These are phyloP conservation scores for Vandiemenella viatica DNA, from an alignment of 2,888 invertebrate genomes.

Conservation along the genomic window DNA sequence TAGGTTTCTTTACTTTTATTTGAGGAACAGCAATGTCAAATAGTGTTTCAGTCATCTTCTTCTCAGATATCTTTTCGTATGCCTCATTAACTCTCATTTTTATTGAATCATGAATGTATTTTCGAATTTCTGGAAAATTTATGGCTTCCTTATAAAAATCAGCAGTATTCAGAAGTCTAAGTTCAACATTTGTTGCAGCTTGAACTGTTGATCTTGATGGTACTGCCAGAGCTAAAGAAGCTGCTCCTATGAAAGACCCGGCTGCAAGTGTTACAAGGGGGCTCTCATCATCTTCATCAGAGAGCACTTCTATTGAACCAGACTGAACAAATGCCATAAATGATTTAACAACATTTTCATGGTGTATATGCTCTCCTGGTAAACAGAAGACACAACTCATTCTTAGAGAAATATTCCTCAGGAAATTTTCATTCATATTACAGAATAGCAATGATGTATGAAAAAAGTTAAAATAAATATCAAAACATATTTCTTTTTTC, in stretches of 20 bases:
- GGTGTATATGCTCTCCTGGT: conserved; percentile 36
- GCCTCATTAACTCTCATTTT: neutral
- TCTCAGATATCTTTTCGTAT: too few species aligned
- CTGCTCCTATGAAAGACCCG: conserved; percentile 36
- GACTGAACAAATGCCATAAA: conserved; percentile 36
- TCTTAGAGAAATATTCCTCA: conserved; percentile 20
- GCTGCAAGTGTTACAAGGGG: conserved; percentile 36
- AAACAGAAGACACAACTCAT: conserved; percentile 39
- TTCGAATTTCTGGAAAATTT: neutral
- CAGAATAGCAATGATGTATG: neutral
- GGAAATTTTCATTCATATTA: neutral
- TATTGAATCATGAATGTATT: neutral
- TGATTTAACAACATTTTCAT: conserved; percentile 35
- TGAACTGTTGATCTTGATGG: conserved; percentile 37
- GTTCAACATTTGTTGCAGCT: conserved; percentile 38
- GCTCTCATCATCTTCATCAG: conserved; percentile 39
- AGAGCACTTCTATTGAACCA: conserved; percentile 36
- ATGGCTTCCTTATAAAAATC: neutral
- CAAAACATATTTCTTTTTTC: neutral
- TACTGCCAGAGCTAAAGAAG: conserved; percentile 33
- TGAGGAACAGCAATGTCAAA: neutral
- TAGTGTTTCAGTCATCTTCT: neutral
- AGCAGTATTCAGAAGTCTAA: conserved; percentile 16
- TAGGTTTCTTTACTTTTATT: neutral
- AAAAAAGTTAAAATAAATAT: neutral